phyloP scores from a whole-genome alignment of 2,113 vertebrate species.

The Elephas maximus region DNA sequence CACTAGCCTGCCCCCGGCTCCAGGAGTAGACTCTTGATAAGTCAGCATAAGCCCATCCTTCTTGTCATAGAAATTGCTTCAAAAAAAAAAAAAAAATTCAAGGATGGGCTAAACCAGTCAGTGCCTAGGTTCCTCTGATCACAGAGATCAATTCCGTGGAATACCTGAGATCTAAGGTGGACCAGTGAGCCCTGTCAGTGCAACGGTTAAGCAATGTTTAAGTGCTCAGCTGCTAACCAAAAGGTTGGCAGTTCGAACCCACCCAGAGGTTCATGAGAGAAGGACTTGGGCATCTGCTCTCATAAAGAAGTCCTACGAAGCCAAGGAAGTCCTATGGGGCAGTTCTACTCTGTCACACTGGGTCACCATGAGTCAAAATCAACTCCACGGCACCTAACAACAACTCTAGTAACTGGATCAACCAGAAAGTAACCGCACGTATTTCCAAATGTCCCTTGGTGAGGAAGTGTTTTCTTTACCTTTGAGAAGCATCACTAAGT shows the following conservation, averaged over 20 bases:
- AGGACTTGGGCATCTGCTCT: no score
- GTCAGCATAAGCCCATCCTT: not conserved
- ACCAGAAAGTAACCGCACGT: not conserved
- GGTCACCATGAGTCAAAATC: no score
- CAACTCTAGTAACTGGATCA: not conserved
- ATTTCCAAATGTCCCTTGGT: not conserved
- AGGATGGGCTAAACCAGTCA: not conserved
- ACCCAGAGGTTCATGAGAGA: no score
- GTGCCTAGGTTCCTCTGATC: not conserved
- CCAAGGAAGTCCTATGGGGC: not conserved
- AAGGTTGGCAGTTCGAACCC: no score
- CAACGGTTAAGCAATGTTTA: no score
- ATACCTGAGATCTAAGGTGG: not conserved
- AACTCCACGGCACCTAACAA: no score
- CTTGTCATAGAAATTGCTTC: not conserved
- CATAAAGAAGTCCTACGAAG: no score
- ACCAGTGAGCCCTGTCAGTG: no score
- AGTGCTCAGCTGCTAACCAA: no score
- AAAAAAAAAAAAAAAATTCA: no score
- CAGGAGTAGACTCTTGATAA: not conserved
- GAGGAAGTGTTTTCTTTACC: not conserved
- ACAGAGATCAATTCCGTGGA: not conserved
- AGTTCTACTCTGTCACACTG: no score
- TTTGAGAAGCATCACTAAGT: not conserved
- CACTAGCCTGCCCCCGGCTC: not conserved